Evolutionary conservation across 2,888 invertebrate species (phyloP).

Genomic region (Taenaris catops): DNA sequence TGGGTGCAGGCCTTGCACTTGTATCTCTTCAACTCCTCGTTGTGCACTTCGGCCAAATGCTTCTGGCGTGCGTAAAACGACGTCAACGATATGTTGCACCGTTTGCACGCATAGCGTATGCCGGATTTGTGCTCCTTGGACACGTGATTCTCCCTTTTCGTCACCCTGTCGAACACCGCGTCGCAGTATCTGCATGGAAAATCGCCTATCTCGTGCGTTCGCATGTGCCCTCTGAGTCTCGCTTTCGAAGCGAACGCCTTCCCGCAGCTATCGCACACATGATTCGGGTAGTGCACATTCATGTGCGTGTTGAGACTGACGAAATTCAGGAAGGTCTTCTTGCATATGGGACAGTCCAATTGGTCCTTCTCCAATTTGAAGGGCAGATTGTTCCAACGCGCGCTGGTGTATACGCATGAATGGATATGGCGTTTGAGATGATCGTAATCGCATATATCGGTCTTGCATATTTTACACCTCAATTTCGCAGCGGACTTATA

Average conservation of each 20-base stretch:
- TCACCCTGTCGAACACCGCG: slow-evolving; percentile 58
- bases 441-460: slow-evolving; percentile 44
- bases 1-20: slow-evolving; percentile 70
- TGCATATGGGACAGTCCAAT: slow-evolving; percentile 62
- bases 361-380: slow-evolving; percentile 69
- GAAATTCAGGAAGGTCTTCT: slow-evolving; percentile 60
- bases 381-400: slow-evolving; percentile 53
- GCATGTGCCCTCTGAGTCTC: slow-evolving; percentile 65
- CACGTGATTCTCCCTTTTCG: slow-evolving; percentile 65
- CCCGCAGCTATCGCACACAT: slow-evolving; percentile 73
- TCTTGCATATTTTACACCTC: slow-evolving; percentile 56
- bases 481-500: slow-evolving; percentile 38
- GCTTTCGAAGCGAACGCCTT: slow-evolving; percentile 76
- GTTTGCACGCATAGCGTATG: slow-evolving; percentile 58
- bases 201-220: slow-evolving; percentile 72
- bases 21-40: slow-evolving; percentile 64
- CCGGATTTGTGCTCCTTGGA: slow-evolving; percentile 69
- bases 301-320: slow-evolving; percentile 71
- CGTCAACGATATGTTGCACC: slow-evolving; percentile 56
- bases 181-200: slow-evolving; percentile 61
- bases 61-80: slow-evolving; percentile 69
- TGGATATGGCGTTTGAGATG: slow-evolving; percentile 48
- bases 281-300: slow-evolving; percentile 72
- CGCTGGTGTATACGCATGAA: slow-evolving; percentile 40
- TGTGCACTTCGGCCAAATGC: slow-evolving; percentile 64